phyloP scores from a whole-genome alignment of 2,797 vertebrate genomes.

The Spinus pinus region DNA sequence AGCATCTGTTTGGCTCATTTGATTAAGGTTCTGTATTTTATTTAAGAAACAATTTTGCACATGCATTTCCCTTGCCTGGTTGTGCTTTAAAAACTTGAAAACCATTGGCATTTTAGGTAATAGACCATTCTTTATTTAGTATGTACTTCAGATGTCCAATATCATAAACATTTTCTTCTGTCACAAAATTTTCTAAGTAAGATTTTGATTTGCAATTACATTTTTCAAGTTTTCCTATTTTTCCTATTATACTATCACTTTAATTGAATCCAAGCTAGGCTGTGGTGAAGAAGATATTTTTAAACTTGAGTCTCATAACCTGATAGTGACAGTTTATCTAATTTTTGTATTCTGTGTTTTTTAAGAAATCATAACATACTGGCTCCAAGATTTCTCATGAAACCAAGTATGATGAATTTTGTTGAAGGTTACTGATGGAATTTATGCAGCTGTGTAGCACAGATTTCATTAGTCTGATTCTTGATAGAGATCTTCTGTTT shows the following conservation, averaged over 20 bases:
- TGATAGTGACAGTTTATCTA: background rate
- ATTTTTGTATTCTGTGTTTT: background rate
- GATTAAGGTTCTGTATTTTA: background rate
- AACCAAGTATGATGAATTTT: fast-evolving
- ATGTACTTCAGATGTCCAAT: background rate
- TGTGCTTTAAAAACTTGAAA: background rate
- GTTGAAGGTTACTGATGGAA: background rate
- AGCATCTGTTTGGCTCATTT: background rate
- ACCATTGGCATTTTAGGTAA: background rate
- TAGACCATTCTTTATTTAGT: background rate
- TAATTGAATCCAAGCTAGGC: background rate
- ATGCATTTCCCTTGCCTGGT: background rate
- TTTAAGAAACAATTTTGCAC: background rate
- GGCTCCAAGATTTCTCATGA: background rate
- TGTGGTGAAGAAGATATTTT: background rate
- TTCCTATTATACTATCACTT: background rate
- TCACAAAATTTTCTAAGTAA: background rate
- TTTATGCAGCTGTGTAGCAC: background rate
- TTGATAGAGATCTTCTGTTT: background rate
- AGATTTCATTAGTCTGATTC: background rate
- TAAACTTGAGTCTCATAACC: background rate
- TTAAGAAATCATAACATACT: background rate
- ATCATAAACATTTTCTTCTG: background rate
- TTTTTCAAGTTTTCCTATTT: background rate
- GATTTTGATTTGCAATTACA: background rate